These are phyloP conservation scores for Ormyrus labotus DNA, from an alignment of 2,888 invertebrate genomes.

Conservation along the genomic window DNA sequence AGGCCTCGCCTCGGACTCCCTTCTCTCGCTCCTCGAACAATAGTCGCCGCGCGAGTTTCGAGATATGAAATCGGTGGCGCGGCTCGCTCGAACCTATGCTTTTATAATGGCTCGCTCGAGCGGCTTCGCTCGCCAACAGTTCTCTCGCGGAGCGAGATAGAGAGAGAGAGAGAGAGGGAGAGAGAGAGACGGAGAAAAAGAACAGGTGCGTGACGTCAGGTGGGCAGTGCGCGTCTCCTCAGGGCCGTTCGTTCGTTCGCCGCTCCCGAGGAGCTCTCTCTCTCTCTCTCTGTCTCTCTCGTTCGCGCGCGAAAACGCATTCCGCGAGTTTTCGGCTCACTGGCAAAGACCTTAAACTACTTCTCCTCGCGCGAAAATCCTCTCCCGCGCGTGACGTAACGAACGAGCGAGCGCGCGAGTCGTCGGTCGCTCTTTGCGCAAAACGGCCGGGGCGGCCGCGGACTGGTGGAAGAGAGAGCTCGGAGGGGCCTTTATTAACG, in stretches of 20 bases:
- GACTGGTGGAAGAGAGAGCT: too few relatives aligned
- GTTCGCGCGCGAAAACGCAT: background rate
- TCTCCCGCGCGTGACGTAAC: too few relatives aligned
- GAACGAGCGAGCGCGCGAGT: background rate
- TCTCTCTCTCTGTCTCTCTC: constrained; percentile 2
- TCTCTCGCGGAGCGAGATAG: background rate
- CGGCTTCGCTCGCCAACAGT: constrained; percentile 59
- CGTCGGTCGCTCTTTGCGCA: constrained; percentile 18
- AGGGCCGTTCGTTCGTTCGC: constrained; percentile 65
- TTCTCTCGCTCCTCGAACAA: constrained; percentile 8
- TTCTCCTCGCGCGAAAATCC: background rate
- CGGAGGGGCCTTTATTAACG: background rate
- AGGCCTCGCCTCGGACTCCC: background rate
- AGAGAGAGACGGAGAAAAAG: constrained; percentile 58
- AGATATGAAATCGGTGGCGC: constrained; percentile 63
- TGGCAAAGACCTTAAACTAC: constrained; percentile 50
- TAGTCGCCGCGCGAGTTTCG: constrained; percentile 58
- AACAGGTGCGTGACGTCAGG: constrained; percentile 75
- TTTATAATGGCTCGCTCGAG: constrained; percentile 68
- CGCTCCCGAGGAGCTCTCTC: background rate
- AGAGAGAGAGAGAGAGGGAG: too few relatives aligned
- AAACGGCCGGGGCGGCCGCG: background rate
- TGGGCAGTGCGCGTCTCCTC: constrained; percentile 69
- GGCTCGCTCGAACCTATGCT: constrained; percentile 63
- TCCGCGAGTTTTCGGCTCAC: constrained; percentile 43